Conservation (phyloP, 2,888 invertebrate genomes). For the Spodoptera picta region DNA sequence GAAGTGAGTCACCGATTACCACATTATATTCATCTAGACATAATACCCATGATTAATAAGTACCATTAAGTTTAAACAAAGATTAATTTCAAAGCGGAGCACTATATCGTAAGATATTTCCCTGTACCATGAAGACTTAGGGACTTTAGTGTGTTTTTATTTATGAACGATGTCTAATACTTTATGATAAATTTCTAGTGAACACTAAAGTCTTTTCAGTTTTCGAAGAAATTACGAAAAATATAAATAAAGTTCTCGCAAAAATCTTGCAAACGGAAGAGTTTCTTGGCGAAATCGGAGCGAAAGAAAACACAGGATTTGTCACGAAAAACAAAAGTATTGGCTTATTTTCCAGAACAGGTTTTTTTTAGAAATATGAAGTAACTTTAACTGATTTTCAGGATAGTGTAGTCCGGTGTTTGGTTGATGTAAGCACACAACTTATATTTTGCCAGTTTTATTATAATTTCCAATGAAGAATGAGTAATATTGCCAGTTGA, state of each 20-base stretch:
- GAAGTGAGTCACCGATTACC: slow-evolving; percentile 80
- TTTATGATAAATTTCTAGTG: slow-evolving; percentile 16
- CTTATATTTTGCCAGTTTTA: too few relatives aligned
- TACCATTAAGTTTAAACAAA: slow-evolving; percentile 85
- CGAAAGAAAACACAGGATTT: not conserved
- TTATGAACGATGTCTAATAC: slow-evolving; percentile 18
- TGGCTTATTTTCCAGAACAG: not conserved
- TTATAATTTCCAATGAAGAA: too few relatives aligned
- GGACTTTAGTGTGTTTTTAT: slow-evolving; percentile 23
- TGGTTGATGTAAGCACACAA: too few relatives aligned
- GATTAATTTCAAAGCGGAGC: slow-evolving; percentile 78
- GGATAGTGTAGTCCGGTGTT: too few relatives aligned
- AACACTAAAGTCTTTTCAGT: not conserved
- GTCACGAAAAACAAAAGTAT: not conserved
- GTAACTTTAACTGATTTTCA: too few relatives aligned
- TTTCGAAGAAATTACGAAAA: slow-evolving; percentile 2
- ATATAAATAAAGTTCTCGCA: not conserved
- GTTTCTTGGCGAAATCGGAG: slow-evolving; percentile 1
- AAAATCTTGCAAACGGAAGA: too few relatives aligned
- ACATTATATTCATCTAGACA: slow-evolving; percentile 82
- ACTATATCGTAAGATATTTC: slow-evolving; percentile 60
- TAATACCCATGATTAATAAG: slow-evolving; percentile 85
- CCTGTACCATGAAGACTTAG: slow-evolving; percentile 63
- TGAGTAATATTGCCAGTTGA: too few relatives aligned
- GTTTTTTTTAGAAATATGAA: not conserved